Evolutionary conservation across 2,797 vertebrate genomes (phyloP).

Genomic region (Prionace glauca): DNA sequence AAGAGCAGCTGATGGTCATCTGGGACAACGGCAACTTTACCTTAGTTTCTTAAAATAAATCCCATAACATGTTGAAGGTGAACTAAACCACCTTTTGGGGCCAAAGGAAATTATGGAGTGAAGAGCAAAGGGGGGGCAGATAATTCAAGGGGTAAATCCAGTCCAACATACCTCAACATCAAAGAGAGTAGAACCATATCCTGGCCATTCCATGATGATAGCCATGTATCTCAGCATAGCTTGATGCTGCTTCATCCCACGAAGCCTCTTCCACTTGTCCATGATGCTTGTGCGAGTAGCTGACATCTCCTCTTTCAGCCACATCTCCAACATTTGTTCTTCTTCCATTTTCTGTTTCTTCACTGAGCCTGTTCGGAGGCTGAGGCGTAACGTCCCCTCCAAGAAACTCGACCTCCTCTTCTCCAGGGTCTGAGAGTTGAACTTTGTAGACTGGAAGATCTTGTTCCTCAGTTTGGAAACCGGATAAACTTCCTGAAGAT

Average conservation of each 20-base stretch:
- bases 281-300: slow-evolving; percentile 73
- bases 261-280: slow-evolving; percentile 79
- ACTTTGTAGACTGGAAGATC: slow-evolving; percentile 78
- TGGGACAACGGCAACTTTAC: no score
- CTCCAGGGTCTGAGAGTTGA: slow-evolving; percentile 69
- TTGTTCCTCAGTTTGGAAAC: slow-evolving; percentile 74
- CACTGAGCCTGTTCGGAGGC: slow-evolving; percentile 78
- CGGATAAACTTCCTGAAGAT: slow-evolving; percentile 74
- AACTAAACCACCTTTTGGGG: background rate
- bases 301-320: slow-evolving; percentile 86
- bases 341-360: slow-evolving; percentile 87
- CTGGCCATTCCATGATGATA: slow-evolving; percentile 81
- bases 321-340: slow-evolving; percentile 93
- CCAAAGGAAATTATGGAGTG: background rate
- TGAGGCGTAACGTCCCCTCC: slow-evolving; percentile 75
- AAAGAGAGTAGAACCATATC: slow-evolving; percentile 84
- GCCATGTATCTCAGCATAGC: slow-evolving; percentile 89
- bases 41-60: background rate
- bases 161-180: slow-evolving; percentile 77
- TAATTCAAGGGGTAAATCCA: no score
- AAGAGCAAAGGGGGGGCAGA: no score
- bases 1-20: no score
- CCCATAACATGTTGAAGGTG: background rate
- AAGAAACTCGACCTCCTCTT: slow-evolving; percentile 80
- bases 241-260: slow-evolving; percentile 78